Evolutionary conservation across 2,797 vertebrate species (phyloP).

Genomic region (Myotis findleyi): DNA sequence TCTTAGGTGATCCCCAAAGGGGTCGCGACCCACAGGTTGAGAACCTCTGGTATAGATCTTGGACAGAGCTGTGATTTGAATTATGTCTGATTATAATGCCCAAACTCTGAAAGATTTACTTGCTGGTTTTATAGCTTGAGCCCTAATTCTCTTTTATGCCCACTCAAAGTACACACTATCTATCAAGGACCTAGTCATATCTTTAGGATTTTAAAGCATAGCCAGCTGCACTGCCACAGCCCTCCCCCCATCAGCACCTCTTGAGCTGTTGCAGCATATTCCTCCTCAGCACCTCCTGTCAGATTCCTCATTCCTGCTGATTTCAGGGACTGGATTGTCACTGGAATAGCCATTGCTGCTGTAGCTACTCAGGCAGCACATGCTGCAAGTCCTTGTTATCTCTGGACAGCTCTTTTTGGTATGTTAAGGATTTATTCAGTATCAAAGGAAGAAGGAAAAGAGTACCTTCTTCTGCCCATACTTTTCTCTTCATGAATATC

Average conservation of each 20-base stretch:
- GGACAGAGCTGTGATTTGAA: neutral
- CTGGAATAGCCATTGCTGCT: conserved; percentile 53
- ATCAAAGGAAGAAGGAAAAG: conserved; percentile 53
- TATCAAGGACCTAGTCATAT: neutral
- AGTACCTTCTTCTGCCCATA: neutral
- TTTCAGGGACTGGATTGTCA: conserved; percentile 71
- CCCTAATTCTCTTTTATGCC: neutral
- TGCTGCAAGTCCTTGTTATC: conserved; percentile 75
- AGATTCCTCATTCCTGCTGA: conserved; percentile 72
- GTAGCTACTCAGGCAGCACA: conserved; percentile 67
- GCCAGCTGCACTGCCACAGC: neutral
- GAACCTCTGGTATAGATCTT: no score
- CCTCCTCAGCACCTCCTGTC: conserved; percentile 79
- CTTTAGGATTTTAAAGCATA: conserved; percentile 47
- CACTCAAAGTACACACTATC: neutral
- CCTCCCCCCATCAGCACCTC: conserved; percentile 74
- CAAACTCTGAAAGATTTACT: neutral
- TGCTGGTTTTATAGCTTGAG: neutral
- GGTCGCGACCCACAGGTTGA: no score
- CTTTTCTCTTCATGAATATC: neutral
- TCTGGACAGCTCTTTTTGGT: conserved; percentile 72
- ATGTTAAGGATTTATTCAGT: conserved; percentile 77
- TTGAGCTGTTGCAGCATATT: conserved; percentile 52
- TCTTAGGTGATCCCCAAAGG: no score
- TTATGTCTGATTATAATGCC: neutral